Percentiles rank a stretch among this genome's conserved stretches.
Conservation (phyloP, 2,113 vertebrate genomes). For the Taurulus bubalis region DNA sequence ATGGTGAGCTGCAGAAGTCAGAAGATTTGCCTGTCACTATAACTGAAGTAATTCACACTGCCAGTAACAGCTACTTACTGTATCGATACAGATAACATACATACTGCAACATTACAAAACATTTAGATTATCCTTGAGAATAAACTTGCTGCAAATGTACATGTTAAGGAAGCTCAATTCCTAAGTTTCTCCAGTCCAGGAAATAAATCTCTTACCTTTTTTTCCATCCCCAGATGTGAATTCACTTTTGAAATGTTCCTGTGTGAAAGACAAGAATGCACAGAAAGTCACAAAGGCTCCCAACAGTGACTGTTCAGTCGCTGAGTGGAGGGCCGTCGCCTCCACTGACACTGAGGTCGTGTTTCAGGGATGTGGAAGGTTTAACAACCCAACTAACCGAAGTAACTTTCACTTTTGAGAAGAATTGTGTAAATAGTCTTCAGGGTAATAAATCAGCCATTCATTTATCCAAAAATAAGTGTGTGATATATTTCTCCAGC, state of each 20-base stretch:
- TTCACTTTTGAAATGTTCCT: conserved; percentile 93
- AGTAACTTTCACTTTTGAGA: background rate
- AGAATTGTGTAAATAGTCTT: too few species aligned
- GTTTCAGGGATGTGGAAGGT: background rate
- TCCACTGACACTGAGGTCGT: background rate
- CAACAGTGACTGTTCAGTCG: background rate
- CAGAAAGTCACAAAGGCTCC: background rate
- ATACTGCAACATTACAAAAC: background rate
- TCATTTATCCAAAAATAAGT: background rate
- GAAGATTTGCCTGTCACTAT: background rate
- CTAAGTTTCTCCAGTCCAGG: background rate
- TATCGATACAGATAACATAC: background rate
- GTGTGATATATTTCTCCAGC: background rate
- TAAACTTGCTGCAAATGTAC: background rate
- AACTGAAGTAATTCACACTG: background rate
- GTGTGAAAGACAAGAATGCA: conserved; percentile 48
- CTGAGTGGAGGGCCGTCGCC: background rate
- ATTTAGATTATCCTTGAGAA: background rate
- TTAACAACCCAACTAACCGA: background rate
- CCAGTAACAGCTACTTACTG: background rate
- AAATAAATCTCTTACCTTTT: conserved; percentile 83
- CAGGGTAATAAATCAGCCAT: background rate
- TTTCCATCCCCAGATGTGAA: conserved; percentile 96
- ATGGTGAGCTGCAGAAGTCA: conserved; percentile 85
- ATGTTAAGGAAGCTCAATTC: background rate